Conservation (phyloP, 2,888 invertebrate genomes). For the Plutella xylostella region DNA sequence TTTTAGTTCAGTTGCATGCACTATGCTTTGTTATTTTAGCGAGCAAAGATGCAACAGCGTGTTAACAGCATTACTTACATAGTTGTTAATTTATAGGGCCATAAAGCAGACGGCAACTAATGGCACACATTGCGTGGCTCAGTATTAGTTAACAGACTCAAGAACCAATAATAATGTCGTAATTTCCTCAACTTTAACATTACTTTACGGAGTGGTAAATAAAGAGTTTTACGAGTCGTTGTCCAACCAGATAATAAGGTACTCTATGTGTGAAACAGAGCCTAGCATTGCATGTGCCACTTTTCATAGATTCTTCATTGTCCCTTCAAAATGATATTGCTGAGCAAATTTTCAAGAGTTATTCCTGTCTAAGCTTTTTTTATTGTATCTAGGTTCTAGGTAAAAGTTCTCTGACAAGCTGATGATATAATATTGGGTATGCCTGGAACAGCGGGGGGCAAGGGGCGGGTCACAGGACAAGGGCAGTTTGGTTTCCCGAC, state of each 20-base stretch:
- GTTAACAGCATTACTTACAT: conserved; percentile 2
- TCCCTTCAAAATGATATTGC: no score
- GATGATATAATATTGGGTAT: no score
- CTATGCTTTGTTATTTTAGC: background rate
- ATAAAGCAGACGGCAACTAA: conserved; percentile 6
- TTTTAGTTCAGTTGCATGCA: background rate
- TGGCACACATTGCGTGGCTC: background rate
- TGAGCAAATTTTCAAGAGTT: no score
- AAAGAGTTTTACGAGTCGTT: no score
- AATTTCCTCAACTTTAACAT: background rate
- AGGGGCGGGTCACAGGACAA: conserved; percentile 43
- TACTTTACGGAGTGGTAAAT: background rate
- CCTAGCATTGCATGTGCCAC: no score
- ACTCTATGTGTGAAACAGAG: no score
- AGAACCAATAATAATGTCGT: conserved; percentile 2
- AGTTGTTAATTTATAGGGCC: conserved; percentile 8
- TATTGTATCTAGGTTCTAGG: no score
- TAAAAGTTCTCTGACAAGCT: no score
- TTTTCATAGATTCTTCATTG: no score
- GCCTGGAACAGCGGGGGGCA: no score
- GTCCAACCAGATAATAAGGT: no score
- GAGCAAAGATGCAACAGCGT: conserved; percentile 1
- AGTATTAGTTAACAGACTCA: conserved; percentile 2
- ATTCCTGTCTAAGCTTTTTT: no score
- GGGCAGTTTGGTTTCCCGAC: conserved; percentile 34